A percentile compares a stretch with the other conserved stretches of the same genome.
These are phyloP conservation scores for Sycophaga agraensis DNA, from an alignment of 1,140 invertebrate species.

Conservation along the genomic window DNA sequence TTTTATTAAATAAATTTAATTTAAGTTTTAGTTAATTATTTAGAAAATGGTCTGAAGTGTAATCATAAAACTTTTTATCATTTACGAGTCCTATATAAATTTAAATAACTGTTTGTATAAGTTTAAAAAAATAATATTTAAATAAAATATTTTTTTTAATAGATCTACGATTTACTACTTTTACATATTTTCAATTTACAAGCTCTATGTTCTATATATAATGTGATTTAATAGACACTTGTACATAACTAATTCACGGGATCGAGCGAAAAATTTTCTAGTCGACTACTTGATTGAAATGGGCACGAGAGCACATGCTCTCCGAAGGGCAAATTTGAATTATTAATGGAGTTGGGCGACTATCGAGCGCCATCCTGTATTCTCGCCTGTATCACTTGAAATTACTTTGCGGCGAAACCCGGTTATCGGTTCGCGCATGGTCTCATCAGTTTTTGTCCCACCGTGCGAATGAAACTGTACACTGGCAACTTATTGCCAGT, in stretches of 20 bases:
- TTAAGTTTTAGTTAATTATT: no score
- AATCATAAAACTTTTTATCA: no score
- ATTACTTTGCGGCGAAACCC: conserved; percentile 33
- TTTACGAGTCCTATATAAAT: no score
- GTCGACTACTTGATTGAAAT: conserved; percentile 9
- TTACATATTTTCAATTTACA: no score
- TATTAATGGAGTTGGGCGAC: conserved; percentile 13
- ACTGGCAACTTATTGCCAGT: conserved; percentile 27
- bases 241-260: background rate
- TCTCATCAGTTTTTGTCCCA: conserved; percentile 32
- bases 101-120: no score
- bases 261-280: background rate
- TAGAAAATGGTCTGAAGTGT: no score
- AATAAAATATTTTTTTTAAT: no score
- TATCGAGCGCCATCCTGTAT: conserved; percentile 21
- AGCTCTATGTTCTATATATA: no score
- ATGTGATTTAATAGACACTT: conserved; percentile 7
- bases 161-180: no score
- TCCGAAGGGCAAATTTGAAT: conserved; percentile 17
- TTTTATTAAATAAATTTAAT: no score
- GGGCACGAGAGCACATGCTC: background rate
- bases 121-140: no score
- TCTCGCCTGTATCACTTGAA: conserved; percentile 31
- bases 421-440: conserved; percentile 22
- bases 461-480: conserved; percentile 16